Base-by-base conservation (phyloP, 1,140 invertebrate genomes). In the Hypothenemus hampei region DNA sequence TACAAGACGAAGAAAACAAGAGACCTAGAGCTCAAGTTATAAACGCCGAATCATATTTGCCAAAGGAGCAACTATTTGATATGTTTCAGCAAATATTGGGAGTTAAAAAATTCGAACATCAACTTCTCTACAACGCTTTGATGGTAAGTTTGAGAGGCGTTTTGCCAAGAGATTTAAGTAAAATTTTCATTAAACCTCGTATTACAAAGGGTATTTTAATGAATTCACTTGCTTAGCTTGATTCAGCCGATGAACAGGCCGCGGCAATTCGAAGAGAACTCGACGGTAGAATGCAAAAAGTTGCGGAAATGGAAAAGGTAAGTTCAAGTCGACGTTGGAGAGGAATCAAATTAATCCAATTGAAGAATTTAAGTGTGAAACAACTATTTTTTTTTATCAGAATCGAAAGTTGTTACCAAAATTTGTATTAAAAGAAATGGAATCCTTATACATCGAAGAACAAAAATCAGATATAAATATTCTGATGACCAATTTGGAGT, bases 341-440 rank as follows among this genome's bases (percentile, higher is more conserved):
- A n/a, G n/a, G n/a, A n/a, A n/a, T n/a, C n/a, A n/a, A n/a, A n/a
- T n/a, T n/a, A n/a, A n/a, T n/a, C n/a, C n/a, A n/a, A n/a, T 18
- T 20, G 19, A 10, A 41, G 15, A 41, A 19, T 19, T 7, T 16
- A 8, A 13, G 8, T 43, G 40, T 36, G 33, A 8, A 35, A 23
- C n/a, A 24, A 11, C 18, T n/a, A 29, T 48, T 56, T 56, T 47
- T 56, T 24, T 56, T 24, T 36, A 33, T 47, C 75, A 97, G 88
- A 96, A 97, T 72, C 87, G 94, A 61, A 95, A 96, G 76, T 75
- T 98, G 59, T 96, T 98, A 88, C 97, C 97, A 57, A 96, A 93
- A 76, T 99, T 99, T 81, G 93, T 99, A 45, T 80, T 99, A 44
- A 99, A 99, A 82, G 97, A 99, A 77, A 99, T 99, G 97, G 97